These are phyloP conservation scores for Cassiopea andromeda DNA, from an alignment of 30 jellyfish, hydroid and myxozoan genomes.

Conservation along the genomic window DNA sequence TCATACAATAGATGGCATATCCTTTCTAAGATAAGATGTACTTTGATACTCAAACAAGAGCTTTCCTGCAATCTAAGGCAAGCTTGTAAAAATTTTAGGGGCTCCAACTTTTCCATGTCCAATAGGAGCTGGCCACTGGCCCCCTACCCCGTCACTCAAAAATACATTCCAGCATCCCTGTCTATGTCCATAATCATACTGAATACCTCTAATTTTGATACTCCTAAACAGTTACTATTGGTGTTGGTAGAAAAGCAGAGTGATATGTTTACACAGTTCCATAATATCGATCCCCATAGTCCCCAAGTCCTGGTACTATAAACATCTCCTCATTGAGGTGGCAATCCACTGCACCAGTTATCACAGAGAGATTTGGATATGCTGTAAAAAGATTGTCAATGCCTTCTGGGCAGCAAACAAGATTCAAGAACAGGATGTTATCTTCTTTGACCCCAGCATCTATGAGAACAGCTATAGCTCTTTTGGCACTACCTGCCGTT, in stretches of 20 bases:
- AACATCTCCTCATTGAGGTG: slow-evolving; percentile 77
- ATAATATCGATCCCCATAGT: slow-evolving; percentile 92
- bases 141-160: too few relatives aligned
- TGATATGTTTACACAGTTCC: slow-evolving; percentile 62
- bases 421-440: slow-evolving; percentile 81
- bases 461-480: slow-evolving; percentile 82
- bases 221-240: neutral
- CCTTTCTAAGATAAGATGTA: too few relatives aligned
- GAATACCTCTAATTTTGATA: too few relatives aligned
- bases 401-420: slow-evolving; percentile 94
- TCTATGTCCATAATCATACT: too few relatives aligned
- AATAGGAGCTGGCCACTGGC: too few relatives aligned
- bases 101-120: too few relatives aligned
- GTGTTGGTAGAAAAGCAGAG: neutral
- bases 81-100: too few relatives aligned
- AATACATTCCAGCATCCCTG: too few relatives aligned
- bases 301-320: slow-evolving; percentile 97
- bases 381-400: slow-evolving; percentile 52
- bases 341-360: slow-evolving; percentile 83
- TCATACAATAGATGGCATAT: too few relatives aligned
- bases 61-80: too few relatives aligned
- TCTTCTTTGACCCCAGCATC: slow-evolving; percentile 91
- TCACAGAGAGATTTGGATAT: slow-evolving; percentile 77
- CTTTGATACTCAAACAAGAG: too few relatives aligned
- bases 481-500: slow-evolving; percentile 92